Percentiles rank a stretch among this genome's conserved stretches.
Conservation (phyloP, 2,113 vertebrate species). For the Seriola aureovittata region DNA sequence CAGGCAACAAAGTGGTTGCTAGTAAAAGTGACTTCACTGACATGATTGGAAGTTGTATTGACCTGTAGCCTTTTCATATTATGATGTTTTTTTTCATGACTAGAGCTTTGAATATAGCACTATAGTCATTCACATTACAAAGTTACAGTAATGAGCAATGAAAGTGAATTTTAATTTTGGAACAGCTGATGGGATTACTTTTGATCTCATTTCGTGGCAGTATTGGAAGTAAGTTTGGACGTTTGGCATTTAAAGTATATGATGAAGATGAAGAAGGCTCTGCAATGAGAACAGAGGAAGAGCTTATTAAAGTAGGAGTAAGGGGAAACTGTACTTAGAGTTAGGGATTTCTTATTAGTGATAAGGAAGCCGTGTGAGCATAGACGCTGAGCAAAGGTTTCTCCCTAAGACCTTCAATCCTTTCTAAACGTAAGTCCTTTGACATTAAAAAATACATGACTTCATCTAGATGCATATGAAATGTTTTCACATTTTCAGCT, state of each 20-base stretch:
- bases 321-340: slow-evolving; percentile 14
- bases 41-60: slow-evolving; percentile 8
- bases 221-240: background rate
- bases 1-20: background rate
- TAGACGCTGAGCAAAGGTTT: slow-evolving; percentile 48
- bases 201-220: background rate
- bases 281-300: background rate
- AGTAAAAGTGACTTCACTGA: background rate
- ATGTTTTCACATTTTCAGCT: background rate
- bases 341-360: slow-evolving; percentile 41
- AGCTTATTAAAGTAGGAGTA: slow-evolving; percentile 18
- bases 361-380: slow-evolving; percentile 29
- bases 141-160: background rate
- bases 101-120: background rate
- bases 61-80: background rate
- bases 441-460: slow-evolving; percentile 17
- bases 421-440: slow-evolving; percentile 29
- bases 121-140: background rate
- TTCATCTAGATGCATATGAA: background rate
- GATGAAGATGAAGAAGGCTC: slow-evolving; percentile 16
- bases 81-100: slow-evolving; percentile 1
- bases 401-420: slow-evolving; percentile 44
- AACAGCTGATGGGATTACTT: background rate
- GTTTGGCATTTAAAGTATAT: slow-evolving; percentile 8
- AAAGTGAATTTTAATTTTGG: background rate